Evolutionary conservation across 2,797 vertebrate species (phyloP).

Genomic region (Enteromius treurensis): DNA sequence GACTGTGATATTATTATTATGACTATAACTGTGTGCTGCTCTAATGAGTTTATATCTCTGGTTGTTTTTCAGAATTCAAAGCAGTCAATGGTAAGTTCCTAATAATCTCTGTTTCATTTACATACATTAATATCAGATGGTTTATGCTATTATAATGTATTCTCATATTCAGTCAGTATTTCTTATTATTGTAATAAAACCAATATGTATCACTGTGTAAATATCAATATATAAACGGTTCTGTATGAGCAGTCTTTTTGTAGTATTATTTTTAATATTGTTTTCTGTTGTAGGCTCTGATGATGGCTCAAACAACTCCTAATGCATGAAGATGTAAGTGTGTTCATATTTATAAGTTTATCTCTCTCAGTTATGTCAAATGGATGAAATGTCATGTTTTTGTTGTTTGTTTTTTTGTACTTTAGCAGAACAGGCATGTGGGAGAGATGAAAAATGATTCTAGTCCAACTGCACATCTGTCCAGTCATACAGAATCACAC

Average conservation of each 20-base stretch:
- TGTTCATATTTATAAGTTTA: background rate
- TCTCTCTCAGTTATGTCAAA: background rate
- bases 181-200: background rate
- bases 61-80: slow-evolving; percentile 6
- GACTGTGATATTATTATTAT: background rate
- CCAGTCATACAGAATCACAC: background rate
- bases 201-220: background rate
- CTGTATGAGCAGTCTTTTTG: background rate
- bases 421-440: background rate
- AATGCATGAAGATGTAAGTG: background rate
- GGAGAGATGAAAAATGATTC: background rate
- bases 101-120: background rate
- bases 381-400: background rate
- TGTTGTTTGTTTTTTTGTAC: background rate
- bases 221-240: background rate
- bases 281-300: slow-evolving; percentile 7
- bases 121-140: no score
- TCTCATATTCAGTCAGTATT: background rate
- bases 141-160: background rate
- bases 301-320: background rate
- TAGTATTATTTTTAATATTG: background rate
- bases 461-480: rapidly evolving
- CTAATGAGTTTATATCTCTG: background rate
- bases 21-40: background rate
- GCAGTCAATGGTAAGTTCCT: slow-evolving; percentile 5